Percentiles rank a stretch among this genome's conserved stretches.
Conservation (phyloP, 2,888 invertebrate species). For the Microdon myrmicae region DNA sequence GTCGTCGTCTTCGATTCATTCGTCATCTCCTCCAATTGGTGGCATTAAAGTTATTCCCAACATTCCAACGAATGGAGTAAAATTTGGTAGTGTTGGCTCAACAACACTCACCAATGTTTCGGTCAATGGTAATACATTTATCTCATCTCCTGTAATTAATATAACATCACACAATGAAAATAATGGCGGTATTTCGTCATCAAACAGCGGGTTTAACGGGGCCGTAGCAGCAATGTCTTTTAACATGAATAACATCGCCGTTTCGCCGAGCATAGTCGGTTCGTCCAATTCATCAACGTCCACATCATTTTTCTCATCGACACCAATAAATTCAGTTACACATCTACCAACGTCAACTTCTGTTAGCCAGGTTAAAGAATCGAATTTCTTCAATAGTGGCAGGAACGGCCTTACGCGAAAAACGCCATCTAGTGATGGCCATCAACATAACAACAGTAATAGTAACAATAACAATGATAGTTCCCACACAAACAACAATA, state of each 20-base stretch:
- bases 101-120: conserved; percentile 32
- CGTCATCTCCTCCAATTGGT: conserved; percentile 60
- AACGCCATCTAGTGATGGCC: conserved; percentile 34
- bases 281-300: conserved; percentile 37
- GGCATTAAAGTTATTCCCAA: conserved; percentile 55
- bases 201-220: conserved; percentile 41
- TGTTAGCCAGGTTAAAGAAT: conserved; percentile 50
- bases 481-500: conserved; percentile 27
- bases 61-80: conserved; percentile 56
- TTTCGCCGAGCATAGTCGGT: conserved; percentile 33
- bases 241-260: conserved; percentile 54
- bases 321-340: conserved; percentile 34
- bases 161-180: conserved; percentile 50
- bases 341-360: conserved; percentile 32
- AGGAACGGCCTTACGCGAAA: conserved; percentile 41
- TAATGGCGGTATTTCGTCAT: conserved; percentile 50
- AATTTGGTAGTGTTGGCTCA: conserved; percentile 50
- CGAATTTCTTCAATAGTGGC: conserved; percentile 33
- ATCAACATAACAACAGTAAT: conserved; percentile 27
- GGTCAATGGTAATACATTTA: conserved; percentile 48
- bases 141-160: conserved; percentile 44
- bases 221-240: conserved; percentile 55
- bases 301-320: conserved; percentile 32
- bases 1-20: conserved; percentile 61
- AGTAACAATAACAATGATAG: conserved; percentile 25